These are phyloP conservation scores for Gisinianus flammeolus DNA, from an alignment of 2,888 invertebrate species.

Conservation along the genomic window DNA sequence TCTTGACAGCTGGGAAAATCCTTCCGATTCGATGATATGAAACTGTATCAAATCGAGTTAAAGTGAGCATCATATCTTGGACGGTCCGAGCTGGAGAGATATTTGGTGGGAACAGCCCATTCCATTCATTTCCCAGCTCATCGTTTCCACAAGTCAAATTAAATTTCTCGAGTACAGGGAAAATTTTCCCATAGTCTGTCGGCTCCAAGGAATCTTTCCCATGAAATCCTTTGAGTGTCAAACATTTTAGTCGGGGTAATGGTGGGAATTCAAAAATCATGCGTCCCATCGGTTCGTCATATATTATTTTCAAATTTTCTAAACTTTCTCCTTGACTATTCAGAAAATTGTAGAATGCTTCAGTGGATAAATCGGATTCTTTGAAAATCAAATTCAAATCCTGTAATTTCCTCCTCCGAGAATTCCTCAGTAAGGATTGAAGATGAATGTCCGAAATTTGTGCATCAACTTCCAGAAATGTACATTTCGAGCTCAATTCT, in stretches of 20 bases:
- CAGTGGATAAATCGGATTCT: slow-evolving; percentile 20
- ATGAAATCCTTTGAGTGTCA: slow-evolving; percentile 32
- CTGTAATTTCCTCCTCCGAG: not conserved
- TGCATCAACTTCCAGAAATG: slow-evolving; percentile 30
- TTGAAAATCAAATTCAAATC: slow-evolving; percentile 20
- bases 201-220: slow-evolving; percentile 12
- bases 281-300: slow-evolving; percentile 26
- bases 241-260: not conserved
- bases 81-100: slow-evolving; percentile 1
- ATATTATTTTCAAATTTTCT: slow-evolving; percentile 29
- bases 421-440: not conserved
- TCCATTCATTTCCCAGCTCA: slow-evolving; percentile 32
- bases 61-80: slow-evolving; percentile 19
- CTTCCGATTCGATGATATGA: slow-evolving; percentile 29
- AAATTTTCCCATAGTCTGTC: slow-evolving; percentile 27
- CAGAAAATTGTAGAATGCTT: slow-evolving; percentile 18
- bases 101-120: slow-evolving; percentile 16
- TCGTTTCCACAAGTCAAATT: slow-evolving; percentile 26
- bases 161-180: slow-evolving; percentile 16
- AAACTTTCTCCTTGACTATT: slow-evolving; percentile 17
- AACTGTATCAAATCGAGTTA: slow-evolving; percentile 25
- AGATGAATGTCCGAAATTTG: slow-evolving; percentile 25
- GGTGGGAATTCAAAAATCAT: slow-evolving; percentile 28
- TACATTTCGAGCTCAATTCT: slow-evolving; percentile 20
- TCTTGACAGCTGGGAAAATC: slow-evolving; percentile 25